A percentile compares a stretch with the other conserved stretches of the same genome.
Conservation (phyloP, 2,113 vertebrate species). For the Silurus glanis region DNA sequence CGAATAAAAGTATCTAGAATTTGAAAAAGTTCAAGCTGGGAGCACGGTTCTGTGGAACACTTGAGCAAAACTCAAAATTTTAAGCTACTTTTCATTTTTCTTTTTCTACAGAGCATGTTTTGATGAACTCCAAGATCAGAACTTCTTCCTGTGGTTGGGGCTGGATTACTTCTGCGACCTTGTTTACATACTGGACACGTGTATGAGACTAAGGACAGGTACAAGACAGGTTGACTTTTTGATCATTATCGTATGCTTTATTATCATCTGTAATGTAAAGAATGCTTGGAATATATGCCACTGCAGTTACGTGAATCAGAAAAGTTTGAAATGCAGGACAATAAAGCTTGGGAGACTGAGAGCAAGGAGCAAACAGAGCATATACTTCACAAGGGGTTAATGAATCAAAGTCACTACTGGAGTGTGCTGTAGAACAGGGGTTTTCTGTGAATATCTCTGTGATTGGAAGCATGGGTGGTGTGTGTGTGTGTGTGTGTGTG, state of each 20-base stretch:
- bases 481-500: too few relatives aligned
- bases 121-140: conserved; percentile 79
- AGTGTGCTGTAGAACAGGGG: too few relatives aligned
- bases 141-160: conserved; percentile 84
- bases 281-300: too few relatives aligned
- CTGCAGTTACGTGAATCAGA: too few relatives aligned
- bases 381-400: too few relatives aligned
- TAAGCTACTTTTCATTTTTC: background rate
- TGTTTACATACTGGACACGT: conserved; percentile 83
- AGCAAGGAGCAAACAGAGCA: too few relatives aligned
- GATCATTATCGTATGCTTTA: background rate
- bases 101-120: conserved; percentile 84
- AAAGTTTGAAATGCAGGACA: too few relatives aligned
- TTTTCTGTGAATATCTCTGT: too few relatives aligned
- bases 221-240: conserved; percentile 19
- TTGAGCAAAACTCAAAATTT: background rate
- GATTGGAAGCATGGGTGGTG: too few relatives aligned
- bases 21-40: background rate
- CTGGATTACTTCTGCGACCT: conserved; percentile 86
- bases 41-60: background rate
- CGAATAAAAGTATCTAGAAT: background rate
- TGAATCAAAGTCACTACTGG: too few relatives aligned
- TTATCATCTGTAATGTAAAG: background rate
- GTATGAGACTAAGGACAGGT: conserved; percentile 88
- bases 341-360: too few relatives aligned